These are phyloP conservation scores for Champsocephalus gunnari DNA, from an alignment of 2,797 vertebrate species.

Conservation along the genomic window DNA sequence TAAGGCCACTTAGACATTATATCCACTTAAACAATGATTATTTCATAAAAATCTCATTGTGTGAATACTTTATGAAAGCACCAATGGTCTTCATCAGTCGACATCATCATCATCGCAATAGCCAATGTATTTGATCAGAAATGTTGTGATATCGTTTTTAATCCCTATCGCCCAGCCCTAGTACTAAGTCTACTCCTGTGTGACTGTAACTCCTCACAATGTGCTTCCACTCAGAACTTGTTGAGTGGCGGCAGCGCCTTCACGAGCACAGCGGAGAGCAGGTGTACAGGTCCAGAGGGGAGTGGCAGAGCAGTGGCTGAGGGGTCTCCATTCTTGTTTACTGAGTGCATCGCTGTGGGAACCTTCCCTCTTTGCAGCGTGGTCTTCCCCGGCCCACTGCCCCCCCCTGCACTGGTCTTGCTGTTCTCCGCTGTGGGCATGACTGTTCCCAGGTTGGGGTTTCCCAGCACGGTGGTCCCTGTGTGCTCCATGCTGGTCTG, in stretches of 20 bases:
- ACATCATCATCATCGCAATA: too few species aligned
- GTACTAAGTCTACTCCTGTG: conserved; percentile 8
- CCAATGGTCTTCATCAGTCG: too few species aligned
- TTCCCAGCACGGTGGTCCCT: conserved; percentile 48
- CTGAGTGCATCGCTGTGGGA: conserved; percentile 65
- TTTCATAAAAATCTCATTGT: too few species aligned
- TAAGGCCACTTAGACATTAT: too few species aligned
- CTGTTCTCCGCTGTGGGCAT: conserved; percentile 84
- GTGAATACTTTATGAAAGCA: too few species aligned
- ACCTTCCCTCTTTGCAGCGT: conserved; percentile 66
- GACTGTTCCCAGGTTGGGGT: conserved; percentile 70
- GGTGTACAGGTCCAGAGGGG: conserved; percentile 76
- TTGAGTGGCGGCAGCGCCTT: conserved; percentile 81
- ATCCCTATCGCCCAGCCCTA: too few species aligned
- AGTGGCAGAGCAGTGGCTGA: conserved; percentile 60
- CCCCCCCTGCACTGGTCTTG: conserved; percentile 77
- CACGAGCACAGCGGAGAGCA: conserved; percentile 85
- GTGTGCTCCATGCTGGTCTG: conserved; percentile 67
- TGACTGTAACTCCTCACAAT: conserved; percentile 23
- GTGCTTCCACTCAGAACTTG: conserved; percentile 77
- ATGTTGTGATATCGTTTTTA: too few species aligned
- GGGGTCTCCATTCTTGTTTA: conserved; percentile 70
- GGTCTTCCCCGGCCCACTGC: conserved; percentile 58
- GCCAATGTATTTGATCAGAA: too few species aligned
- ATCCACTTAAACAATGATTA: too few species aligned